Evolutionary conservation across 2,888 invertebrate species (phyloP).

Genomic region (Sinopyrophorus schimmeli): DNA sequence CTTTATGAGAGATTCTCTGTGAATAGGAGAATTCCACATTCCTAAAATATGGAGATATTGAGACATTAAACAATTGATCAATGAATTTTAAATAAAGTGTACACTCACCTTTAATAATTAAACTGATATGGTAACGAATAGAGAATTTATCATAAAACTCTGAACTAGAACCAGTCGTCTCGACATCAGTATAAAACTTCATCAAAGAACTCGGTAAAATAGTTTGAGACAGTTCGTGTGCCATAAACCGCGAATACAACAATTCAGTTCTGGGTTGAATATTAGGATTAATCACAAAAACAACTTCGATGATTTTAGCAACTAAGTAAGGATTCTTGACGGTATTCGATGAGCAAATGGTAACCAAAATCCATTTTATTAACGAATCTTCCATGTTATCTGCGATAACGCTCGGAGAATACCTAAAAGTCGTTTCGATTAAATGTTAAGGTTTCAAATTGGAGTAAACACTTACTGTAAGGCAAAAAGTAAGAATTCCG

Average conservation of each 20-base stretch:
- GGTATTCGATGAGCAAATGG: slow-evolving; percentile 87
- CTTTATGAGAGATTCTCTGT: slow-evolving; percentile 83
- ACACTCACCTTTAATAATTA: slow-evolving; percentile 78
- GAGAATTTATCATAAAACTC: slow-evolving; percentile 99
- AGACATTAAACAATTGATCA: too few species aligned
- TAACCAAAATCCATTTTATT: slow-evolving; percentile 84
- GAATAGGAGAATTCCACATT: slow-evolving; percentile 92
- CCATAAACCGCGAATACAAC: slow-evolving; percentile 79
- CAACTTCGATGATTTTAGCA: slow-evolving; percentile 93
- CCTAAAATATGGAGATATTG: slow-evolving; percentile 50
- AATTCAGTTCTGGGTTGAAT: slow-evolving; percentile 59
- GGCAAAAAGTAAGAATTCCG: slow-evolving; percentile 91
- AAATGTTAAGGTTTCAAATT: slow-evolving; percentile 4
- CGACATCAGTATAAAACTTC: slow-evolving; percentile 98
- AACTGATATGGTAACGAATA: slow-evolving; percentile 96
- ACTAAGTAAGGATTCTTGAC: slow-evolving; percentile 96
- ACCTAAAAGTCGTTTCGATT: slow-evolving; percentile 60
- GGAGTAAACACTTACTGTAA: slow-evolving; percentile 74
- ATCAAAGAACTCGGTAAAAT: slow-evolving; percentile 87
- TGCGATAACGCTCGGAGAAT: slow-evolving; percentile 73
- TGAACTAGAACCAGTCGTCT: slow-evolving; percentile 95
- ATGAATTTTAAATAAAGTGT: neutral
- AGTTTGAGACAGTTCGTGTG: slow-evolving; percentile 81
- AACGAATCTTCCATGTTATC: slow-evolving; percentile 81
- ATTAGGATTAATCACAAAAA: slow-evolving; percentile 77